These are phyloP conservation scores for Stichopus chloronotus DNA, from an alignment of 35 echinoderm and acorn worm genomes.

Conservation along the genomic window DNA sequence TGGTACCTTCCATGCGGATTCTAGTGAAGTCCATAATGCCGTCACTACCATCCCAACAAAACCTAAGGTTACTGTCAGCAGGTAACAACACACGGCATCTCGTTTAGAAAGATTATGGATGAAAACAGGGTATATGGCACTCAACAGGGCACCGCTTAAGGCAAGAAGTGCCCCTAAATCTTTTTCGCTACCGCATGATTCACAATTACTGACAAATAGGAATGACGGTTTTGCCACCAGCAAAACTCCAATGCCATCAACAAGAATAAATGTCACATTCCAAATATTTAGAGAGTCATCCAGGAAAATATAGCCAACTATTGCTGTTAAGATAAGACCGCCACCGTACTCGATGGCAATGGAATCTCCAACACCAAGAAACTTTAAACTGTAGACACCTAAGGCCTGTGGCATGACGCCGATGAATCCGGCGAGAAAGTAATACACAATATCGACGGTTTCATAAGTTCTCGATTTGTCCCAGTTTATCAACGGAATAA, in stretches of 20 bases:
- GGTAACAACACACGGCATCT: not conserved
- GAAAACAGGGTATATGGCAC: not conserved
- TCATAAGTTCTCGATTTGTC: not conserved
- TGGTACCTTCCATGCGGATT: slow-evolving; percentile 14
- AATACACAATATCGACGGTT: not conserved
- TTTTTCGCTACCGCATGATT: not conserved
- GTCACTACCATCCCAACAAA: not conserved
- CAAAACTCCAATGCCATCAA: not conserved
- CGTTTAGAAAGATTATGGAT: not conserved
- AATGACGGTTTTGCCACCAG: not conserved
- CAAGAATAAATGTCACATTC: not conserved
- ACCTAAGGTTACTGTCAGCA: not conserved
- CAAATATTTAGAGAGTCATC: not conserved
- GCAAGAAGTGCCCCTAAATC: not conserved
- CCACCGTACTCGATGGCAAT: not conserved
- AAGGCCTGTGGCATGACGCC: not conserved
- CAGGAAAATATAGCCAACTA: not conserved
- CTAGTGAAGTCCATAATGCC: not conserved
- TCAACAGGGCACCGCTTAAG: not conserved
- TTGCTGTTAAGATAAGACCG: not conserved
- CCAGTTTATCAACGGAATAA: not conserved
- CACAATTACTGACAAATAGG: not conserved
- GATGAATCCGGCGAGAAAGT: not conserved
- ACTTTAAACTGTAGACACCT: not conserved
- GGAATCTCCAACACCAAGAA: slow-evolving; percentile 1